These are phyloP conservation scores for Lithobates pipiens DNA, from an alignment of 2,797 vertebrate species.

Conservation along the genomic window DNA sequence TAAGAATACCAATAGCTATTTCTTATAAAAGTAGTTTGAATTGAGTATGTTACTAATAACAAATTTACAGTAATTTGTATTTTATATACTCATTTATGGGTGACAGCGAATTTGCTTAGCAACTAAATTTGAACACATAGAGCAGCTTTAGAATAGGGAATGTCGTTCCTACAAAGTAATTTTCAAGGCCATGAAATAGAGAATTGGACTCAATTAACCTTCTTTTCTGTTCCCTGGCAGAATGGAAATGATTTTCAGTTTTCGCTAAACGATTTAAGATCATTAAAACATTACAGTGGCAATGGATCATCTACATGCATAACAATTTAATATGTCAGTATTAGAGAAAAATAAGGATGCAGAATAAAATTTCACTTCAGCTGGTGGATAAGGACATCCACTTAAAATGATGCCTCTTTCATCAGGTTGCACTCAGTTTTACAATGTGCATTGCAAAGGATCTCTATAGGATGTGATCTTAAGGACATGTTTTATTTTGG, in stretches of 20 bases:
- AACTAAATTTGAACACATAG: neutral
- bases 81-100: neutral
- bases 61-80: too few relatives aligned
- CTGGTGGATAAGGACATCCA: too few relatives aligned
- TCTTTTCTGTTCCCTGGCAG: neutral
- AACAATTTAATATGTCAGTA: neutral
- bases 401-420: too few relatives aligned
- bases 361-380: too few relatives aligned
- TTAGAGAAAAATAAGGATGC: too few relatives aligned
- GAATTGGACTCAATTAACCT: constrained; percentile 6
- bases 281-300: neutral
- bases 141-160: neutral
- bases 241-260: neutral
- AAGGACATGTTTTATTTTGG: too few relatives aligned
- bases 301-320: neutral
- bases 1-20: too few relatives aligned
- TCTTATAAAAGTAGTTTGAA: too few relatives aligned
- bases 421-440: too few relatives aligned
- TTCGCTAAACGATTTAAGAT: neutral
- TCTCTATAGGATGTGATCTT: too few relatives aligned
- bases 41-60: too few relatives aligned
- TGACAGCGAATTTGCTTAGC: neutral
- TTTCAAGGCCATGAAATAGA: neutral
- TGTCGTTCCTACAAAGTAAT: neutral
- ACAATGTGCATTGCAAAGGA: too few relatives aligned